Evolutionary conservation across 2,888 invertebrate genomes (phyloP).

Genomic region (Apotomis betuletana): DNA sequence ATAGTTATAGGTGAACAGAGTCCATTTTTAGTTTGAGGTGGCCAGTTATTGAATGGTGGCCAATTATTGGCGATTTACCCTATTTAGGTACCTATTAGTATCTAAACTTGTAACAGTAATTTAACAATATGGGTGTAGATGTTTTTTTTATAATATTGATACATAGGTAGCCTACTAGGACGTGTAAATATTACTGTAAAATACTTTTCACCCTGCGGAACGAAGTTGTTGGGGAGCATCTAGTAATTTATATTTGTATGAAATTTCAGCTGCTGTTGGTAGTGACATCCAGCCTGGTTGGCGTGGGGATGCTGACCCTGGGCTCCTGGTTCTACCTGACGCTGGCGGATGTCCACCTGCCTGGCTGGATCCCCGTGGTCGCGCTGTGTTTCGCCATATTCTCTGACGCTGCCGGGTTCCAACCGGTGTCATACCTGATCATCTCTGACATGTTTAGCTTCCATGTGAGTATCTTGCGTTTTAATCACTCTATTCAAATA

Average conservation of each 20-base stretch:
- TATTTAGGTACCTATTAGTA: too few relatives aligned
- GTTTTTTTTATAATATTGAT: too few relatives aligned
- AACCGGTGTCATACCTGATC: slow-evolving; percentile 77
- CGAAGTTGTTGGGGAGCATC: too few relatives aligned
- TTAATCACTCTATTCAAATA: not conserved
- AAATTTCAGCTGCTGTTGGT: slow-evolving; percentile 68
- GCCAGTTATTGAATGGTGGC: too few relatives aligned
- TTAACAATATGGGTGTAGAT: too few relatives aligned
- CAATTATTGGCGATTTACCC: too few relatives aligned
- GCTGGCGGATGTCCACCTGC: slow-evolving; percentile 64
- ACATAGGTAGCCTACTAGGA: too few relatives aligned
- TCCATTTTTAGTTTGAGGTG: too few relatives aligned
- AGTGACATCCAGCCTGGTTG: slow-evolving; percentile 69
- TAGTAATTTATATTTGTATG: not conserved
- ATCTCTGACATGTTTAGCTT: slow-evolving; percentile 77
- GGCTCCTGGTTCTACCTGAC: slow-evolving; percentile 76
- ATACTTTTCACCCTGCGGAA: too few relatives aligned
- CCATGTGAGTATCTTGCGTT: slow-evolving; percentile 59
- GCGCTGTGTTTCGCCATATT: slow-evolving; percentile 78
- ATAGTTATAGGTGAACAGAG: too few relatives aligned
- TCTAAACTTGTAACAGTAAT: too few relatives aligned
- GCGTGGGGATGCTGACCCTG: slow-evolving; percentile 69
- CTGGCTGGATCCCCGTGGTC: slow-evolving; percentile 74
- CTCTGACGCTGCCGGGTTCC: slow-evolving; percentile 77
- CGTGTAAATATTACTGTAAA: too few relatives aligned